A percentile compares a stretch with the other conserved stretches of the same genome.
phyloP scores from a whole-genome alignment of 2,797 vertebrate species.

The Ctenopoma kingsleyae region DNA sequence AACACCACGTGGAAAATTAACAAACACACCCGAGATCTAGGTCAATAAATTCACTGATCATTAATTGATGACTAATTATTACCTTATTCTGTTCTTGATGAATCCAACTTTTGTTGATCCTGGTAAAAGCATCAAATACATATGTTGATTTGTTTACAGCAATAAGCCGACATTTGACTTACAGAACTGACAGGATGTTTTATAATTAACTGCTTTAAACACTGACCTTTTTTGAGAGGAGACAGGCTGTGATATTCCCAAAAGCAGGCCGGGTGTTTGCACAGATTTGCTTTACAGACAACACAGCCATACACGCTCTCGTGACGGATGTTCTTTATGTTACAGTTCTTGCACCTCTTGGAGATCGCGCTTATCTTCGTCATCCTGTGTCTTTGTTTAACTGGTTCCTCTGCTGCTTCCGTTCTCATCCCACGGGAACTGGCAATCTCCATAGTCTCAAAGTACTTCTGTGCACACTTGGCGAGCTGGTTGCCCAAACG shows the following conservation, averaged over 20 bases:
- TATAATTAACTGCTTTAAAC: neutral
- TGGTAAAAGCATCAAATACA: conserved; percentile 53
- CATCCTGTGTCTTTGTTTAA: conserved; percentile 73
- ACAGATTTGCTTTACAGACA: conserved; percentile 77
- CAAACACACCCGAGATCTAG: too few species aligned
- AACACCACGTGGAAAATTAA: too few species aligned
- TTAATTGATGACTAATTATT: conserved; percentile 4
- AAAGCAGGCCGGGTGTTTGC: conserved; percentile 79
- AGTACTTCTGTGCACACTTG: conserved; percentile 71
- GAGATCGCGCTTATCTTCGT: conserved; percentile 70
- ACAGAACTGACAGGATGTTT: neutral
- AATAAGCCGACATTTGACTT: neutral
- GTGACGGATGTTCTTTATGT: conserved; percentile 68
- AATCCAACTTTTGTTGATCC: conserved; percentile 79
- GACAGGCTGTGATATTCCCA: conserved; percentile 80
- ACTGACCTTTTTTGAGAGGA: conserved; percentile 68
- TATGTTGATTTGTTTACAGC: neutral
- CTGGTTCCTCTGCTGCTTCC: neutral
- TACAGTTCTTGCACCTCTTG: conserved; percentile 81
- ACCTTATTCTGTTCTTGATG: conserved; percentile 75
- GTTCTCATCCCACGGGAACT: neutral
- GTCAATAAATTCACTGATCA: too few species aligned
- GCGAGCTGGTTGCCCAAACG: conserved; percentile 84
- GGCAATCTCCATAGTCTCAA: conserved; percentile 36
- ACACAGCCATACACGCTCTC: conserved; percentile 81